Evolutionary conservation across 2,888 invertebrate species (phyloP).

Genomic region (Shargacucullia verbasci): DNA sequence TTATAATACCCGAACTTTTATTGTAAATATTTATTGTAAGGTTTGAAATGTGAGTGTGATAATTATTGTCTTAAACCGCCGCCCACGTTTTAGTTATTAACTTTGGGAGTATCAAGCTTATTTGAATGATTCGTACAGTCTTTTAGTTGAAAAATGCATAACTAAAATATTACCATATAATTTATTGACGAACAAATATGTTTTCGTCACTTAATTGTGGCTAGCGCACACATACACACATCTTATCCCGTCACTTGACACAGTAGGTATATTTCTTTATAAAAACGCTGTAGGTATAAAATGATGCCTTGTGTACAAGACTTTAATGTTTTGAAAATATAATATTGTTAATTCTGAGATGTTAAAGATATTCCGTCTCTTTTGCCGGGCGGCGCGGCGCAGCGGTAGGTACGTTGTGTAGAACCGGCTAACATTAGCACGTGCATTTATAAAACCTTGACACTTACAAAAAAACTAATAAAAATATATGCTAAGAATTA

Average conservation of each 20-base stretch:
- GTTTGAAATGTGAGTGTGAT: conserved; percentile 27
- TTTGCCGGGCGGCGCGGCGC: too few relatives aligned
- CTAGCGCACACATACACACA: too few relatives aligned
- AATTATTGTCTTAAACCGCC: conserved; percentile 25
- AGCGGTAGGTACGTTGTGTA: too few relatives aligned
- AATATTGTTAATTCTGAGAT: too few relatives aligned
- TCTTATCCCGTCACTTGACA: too few relatives aligned
- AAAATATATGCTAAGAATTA: conserved; percentile 37
- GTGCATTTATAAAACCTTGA: conserved; percentile 19
- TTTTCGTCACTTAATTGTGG: too few relatives aligned
- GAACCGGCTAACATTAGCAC: neutral
- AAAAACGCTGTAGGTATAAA: too few relatives aligned
- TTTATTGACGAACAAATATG: too few relatives aligned
- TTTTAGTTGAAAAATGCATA: neutral
- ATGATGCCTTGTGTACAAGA: too few relatives aligned
- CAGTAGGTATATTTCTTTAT: too few relatives aligned
- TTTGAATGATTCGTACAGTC: conserved; percentile 10
- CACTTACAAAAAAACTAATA: conserved; percentile 23
- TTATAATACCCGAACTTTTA: conserved; percentile 44
- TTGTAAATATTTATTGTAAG: conserved; percentile 37
- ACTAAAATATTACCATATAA: neutral
- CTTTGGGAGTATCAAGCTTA: conserved; percentile 5
- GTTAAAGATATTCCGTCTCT: too few relatives aligned
- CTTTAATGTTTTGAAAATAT: too few relatives aligned
- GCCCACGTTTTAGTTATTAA: conserved; percentile 30